Evolutionary conservation across 2,113 vertebrate genomes (phyloP), one percentile per base, ranked within the genome.

Genomic region (Paralichthys olivaceus): DNA sequence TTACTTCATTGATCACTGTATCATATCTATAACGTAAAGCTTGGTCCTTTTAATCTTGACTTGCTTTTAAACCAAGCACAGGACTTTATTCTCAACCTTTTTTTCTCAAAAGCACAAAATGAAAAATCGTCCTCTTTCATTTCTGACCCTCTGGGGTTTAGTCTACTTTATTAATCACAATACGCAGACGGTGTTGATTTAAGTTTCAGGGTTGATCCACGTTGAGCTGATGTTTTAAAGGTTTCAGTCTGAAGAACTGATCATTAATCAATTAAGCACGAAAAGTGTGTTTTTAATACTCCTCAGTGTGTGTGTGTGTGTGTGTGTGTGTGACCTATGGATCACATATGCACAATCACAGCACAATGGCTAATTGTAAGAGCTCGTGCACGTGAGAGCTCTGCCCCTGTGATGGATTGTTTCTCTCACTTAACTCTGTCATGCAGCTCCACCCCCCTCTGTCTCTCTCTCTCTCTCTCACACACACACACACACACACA

Each of bases 311-410:
- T 34, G 32, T 34, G 32, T 34, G 32, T 1, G 12, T 71, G 55
- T 14, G 2, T 25, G 45, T 15, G 28, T 77, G 57, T 56, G 61
- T 69, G 77, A 75, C 22, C 29, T 79, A 29, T 77, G 34, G 68
- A 75, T n/a, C n/a, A n/a, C n/a, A n/a, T n/a, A n/a, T n/a, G n/a
- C n/a, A n/a, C n/a, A n/a, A n/a, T n/a, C n/a, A n/a, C n/a, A 23
- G 34, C 13, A 47, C 43, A 15, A 14, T 45, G 12, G 13, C 5
- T 4, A 19, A 47, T 47, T 45, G 4, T 45, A 45, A 40, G 37
- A 9, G n/a, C 43, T 47, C 43, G 15, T 49, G n/a, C 19, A n/a
- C 47, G 25, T 29, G n/a, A 9, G 12, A 56, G 15, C 47, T 43
- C 60, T 12, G 13, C 57, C 14, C 13, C 49, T 54, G n/a, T 54